Percentiles rank a stretch among this genome's conserved stretches.
phyloP scores from a whole-genome alignment of 2,888 invertebrate genomes.

The Macrophya alboannulata region DNA sequence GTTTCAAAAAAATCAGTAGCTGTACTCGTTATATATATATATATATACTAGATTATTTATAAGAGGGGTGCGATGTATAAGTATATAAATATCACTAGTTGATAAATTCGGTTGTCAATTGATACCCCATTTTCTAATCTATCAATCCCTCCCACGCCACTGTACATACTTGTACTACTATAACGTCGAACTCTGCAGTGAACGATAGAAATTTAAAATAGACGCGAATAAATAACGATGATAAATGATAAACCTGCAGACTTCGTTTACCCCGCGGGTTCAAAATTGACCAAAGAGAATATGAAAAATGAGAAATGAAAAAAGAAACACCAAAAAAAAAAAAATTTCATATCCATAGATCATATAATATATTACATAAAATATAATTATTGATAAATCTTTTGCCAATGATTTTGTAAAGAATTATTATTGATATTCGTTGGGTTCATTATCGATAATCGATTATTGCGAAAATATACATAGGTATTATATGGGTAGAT shows the following conservation, averaged over 20 bases:
- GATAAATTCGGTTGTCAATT: conserved; percentile 38
- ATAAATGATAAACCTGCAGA: conserved; percentile 25
- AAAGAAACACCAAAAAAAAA: neutral
- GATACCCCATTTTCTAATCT: conserved; percentile 1
- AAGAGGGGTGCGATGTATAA: neutral
- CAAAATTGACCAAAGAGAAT: neutral
- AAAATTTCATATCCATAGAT: neutral
- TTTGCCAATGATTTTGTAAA: neutral
- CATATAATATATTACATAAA: neutral
- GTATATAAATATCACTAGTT: neutral
- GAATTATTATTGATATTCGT: neutral
- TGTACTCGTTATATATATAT: neutral
- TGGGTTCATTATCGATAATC: neutral
- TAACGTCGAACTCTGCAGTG: neutral
- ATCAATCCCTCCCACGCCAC: neutral
- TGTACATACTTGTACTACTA: neutral
- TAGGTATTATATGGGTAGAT: neutral
- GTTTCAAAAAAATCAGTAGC: neutral
- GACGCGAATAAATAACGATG: conserved; percentile 17
- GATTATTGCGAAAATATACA: neutral
- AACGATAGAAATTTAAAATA: conserved; percentile 23
- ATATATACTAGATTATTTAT: neutral
- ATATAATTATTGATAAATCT: too few relatives aligned
- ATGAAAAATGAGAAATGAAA: neutral
- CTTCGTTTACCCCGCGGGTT: neutral